Conservation (phyloP, 1,140 invertebrate genomes). For the Caenorhabditis brenneri region DNA sequence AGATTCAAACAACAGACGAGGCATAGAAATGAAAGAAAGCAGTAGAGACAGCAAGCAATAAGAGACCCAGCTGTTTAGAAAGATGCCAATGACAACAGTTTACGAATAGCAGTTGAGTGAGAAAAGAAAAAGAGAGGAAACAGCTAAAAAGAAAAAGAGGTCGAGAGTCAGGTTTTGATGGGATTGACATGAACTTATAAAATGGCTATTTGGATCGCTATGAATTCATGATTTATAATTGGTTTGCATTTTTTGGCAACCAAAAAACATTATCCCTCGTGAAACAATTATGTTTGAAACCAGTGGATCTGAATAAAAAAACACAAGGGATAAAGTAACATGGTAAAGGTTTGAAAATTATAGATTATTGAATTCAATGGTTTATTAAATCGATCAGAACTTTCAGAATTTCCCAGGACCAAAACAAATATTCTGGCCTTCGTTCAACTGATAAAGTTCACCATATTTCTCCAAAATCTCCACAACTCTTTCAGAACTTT, state of each 20-base stretch:
- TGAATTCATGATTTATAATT: too few relatives aligned
- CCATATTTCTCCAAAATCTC: constrained; percentile 20
- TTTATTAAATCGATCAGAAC: background rate
- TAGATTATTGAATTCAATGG: background rate
- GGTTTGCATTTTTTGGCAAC: too few relatives aligned
- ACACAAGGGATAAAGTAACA: too few relatives aligned
- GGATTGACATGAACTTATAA: too few relatives aligned
- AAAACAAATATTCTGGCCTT: background rate
- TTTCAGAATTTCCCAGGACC: background rate
- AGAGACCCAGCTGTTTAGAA: background rate
- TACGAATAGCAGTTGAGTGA: background rate
- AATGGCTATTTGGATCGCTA: too few relatives aligned
- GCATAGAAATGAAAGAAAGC: background rate
- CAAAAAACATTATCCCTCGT: too few relatives aligned
- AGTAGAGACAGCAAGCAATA: background rate
- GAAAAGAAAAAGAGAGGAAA: background rate
- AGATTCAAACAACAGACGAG: background rate
- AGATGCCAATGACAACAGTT: constrained; percentile 20
- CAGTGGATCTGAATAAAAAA: too few relatives aligned
- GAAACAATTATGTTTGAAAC: too few relatives aligned
- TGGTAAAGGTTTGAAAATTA: too few relatives aligned
- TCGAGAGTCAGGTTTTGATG: too few relatives aligned
- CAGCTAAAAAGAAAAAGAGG: background rate
- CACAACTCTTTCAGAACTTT: constrained; percentile 22
- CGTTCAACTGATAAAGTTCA: background rate